These are phyloP conservation scores for Aradophagus sp. DNA, from an alignment of 1,140 invertebrate genomes.

Conservation along the genomic window DNA sequence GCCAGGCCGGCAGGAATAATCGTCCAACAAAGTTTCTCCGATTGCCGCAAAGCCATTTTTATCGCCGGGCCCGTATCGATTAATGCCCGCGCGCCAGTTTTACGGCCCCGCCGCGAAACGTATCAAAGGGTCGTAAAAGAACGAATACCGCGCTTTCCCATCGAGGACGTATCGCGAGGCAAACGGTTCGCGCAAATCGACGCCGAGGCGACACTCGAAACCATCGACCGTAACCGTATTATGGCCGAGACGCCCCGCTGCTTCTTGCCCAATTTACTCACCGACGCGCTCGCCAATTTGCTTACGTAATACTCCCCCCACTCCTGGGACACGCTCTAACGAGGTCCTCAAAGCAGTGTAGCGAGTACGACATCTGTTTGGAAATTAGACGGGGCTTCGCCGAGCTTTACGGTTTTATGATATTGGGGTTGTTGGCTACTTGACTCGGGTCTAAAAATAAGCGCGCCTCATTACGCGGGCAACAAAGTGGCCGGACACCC, in stretches of 20 bases:
- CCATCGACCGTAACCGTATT: constrained; percentile 23
- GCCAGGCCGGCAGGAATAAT: too few relatives aligned
- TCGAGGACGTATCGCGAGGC: background rate
- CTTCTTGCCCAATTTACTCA: constrained; percentile 49
- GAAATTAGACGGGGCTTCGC: constrained; percentile 21
- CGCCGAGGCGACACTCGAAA: constrained; percentile 14
- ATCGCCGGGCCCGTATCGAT: constrained; percentile 13
- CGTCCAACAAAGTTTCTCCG: constrained; percentile 13
- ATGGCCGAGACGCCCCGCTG: constrained; percentile 35
- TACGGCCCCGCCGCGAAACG: constrained; percentile 15
- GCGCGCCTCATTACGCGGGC: background rate
- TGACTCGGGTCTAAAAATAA: too few relatives aligned
- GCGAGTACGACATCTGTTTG: constrained; percentile 26
- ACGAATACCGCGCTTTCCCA: constrained; percentile 28
- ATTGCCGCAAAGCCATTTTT: constrained; percentile 17
- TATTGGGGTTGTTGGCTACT: background rate
- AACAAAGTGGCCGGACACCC: constrained; percentile 1
- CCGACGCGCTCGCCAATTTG: constrained; percentile 35
- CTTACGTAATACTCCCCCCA: constrained; percentile 28
- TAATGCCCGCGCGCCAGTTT: constrained; percentile 8
- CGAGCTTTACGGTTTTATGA: background rate
- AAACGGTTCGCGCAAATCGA: background rate
- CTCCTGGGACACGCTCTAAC: constrained; percentile 11
- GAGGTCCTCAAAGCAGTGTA: constrained; percentile 12
- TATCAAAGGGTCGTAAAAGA: constrained; percentile 15